A percentile compares a stretch with the other conserved stretches of the same genome.
Conservation (phyloP, 2,888 invertebrate species). For the Rhingia campestris region DNA sequence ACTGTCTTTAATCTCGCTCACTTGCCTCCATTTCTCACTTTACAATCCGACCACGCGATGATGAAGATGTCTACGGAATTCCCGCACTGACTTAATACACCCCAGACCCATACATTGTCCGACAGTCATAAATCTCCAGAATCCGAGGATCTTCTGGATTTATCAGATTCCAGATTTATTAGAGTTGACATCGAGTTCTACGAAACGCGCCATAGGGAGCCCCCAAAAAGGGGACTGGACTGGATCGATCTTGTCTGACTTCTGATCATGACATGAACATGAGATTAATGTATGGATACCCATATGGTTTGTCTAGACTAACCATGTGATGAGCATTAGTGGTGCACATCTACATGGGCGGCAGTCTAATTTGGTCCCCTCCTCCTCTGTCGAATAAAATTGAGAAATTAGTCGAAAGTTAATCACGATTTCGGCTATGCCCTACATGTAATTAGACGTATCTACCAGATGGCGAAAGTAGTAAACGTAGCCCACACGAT, state of each 20-base stretch:
- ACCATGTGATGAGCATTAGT: slow-evolving; percentile 1
- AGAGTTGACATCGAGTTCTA: slow-evolving; percentile 59
- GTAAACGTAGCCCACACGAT: slow-evolving; percentile 41
- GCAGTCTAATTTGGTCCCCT: slow-evolving; percentile 7
- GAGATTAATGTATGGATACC: not conserved
- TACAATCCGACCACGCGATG: slow-evolving; percentile 42
- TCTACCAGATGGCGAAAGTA: slow-evolving; percentile 50
- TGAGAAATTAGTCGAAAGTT: slow-evolving; percentile 46
- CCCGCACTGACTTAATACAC: slow-evolving; percentile 42
- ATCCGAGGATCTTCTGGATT: slow-evolving; percentile 42
- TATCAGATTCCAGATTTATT: slow-evolving; percentile 72
- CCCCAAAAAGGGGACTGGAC: slow-evolving; percentile 2
- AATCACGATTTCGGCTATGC: slow-evolving; percentile 45
- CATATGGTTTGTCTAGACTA: slow-evolving; percentile 47
- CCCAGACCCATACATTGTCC: slow-evolving; percentile 23
- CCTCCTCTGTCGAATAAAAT: slow-evolving; percentile 8
- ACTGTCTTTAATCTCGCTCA: slow-evolving; percentile 52
- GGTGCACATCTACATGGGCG: not conserved
- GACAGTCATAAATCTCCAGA: slow-evolving; percentile 56
- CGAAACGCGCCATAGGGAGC: slow-evolving; percentile 52
- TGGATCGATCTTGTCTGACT: slow-evolving; percentile 15
- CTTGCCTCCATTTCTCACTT: slow-evolving; percentile 54
- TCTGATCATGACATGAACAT: slow-evolving; percentile 9
- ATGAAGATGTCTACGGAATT: slow-evolving; percentile 69
- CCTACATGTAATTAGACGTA: slow-evolving; percentile 57